These are phyloP conservation scores for Tragulus kanchil DNA, from an alignment of 2,113 vertebrate species.

Conservation along the genomic window DNA sequence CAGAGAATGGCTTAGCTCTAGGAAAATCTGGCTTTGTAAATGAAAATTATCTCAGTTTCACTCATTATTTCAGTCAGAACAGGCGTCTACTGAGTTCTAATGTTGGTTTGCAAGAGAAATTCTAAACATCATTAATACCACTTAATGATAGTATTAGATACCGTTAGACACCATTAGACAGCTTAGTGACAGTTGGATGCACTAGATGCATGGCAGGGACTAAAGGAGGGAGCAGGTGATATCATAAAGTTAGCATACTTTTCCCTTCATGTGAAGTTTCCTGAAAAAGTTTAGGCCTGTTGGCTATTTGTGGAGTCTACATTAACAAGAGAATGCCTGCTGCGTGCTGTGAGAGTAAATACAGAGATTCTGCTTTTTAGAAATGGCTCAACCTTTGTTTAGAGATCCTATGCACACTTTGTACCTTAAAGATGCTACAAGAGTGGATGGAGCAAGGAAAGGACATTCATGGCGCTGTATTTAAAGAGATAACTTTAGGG, in stretches of 20 bases:
- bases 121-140: background rate
- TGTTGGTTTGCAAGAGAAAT: slow-evolving; percentile 2
- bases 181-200: background rate
- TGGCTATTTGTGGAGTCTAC: background rate
- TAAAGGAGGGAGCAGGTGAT: background rate
- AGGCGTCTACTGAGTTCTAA: background rate
- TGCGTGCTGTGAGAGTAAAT: background rate
- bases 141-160: background rate
- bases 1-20: background rate
- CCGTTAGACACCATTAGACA: background rate
- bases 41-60: slow-evolving; percentile 3
- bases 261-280: background rate
- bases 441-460: background rate
- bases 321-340: background rate
- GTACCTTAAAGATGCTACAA: background rate
- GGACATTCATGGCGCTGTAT: background rate
- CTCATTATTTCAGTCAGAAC: background rate
- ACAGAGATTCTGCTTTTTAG: background rate
- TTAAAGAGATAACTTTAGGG: background rate
- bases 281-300: background rate
- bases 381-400: background rate
- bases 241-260: background rate
- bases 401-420: background rate
- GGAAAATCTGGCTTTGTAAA: slow-evolving; percentile 11
- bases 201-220: background rate